A percentile compares a stretch with the other conserved stretches of the same genome.
phyloP scores from a whole-genome alignment of 2,797 vertebrate species.

The Leptatherina wallacei region DNA sequence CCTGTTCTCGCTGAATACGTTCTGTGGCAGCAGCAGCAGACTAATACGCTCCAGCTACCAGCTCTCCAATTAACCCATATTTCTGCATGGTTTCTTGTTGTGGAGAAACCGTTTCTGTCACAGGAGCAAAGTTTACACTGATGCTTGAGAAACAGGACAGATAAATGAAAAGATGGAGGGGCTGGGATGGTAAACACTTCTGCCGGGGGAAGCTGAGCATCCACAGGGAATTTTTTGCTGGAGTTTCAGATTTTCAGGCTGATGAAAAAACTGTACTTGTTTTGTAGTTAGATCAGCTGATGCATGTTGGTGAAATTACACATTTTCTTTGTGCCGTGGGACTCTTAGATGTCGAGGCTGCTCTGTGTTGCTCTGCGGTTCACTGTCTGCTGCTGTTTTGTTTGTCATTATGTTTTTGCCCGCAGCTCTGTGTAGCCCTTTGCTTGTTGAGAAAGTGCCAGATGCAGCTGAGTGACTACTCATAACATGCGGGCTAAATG shows the following conservation, averaged over 20 bases:
- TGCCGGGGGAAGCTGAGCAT: constrained; percentile 11
- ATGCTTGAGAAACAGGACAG: constrained; percentile 50
- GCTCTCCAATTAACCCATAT: constrained; percentile 56
- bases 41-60: constrained; percentile 48
- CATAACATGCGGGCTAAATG: constrained; percentile 57
- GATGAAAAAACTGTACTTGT: constrained; percentile 34
- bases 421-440: constrained; percentile 43
- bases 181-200: constrained; percentile 22
- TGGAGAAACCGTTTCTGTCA: constrained; percentile 23
- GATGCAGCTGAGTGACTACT: constrained; percentile 51
- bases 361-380: constrained; percentile 21
- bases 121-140: constrained; percentile 6
- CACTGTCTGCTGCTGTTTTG: constrained; percentile 39
- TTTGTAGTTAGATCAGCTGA: constrained; percentile 25
- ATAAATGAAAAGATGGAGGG: constrained; percentile 26
- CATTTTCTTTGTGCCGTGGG: constrained; percentile 2
- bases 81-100: constrained; percentile 17
- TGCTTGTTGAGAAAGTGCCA: constrained; percentile 59
- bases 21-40: constrained; percentile 35
- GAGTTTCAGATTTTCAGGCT: constrained; percentile 16
- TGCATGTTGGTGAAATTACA: constrained; percentile 36
- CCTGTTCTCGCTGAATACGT: constrained; percentile 39
- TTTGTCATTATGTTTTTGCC: constrained; percentile 54
- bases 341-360: background rate
- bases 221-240: constrained; percentile 25